Percentiles rank a stretch among this genome's conserved stretches.
Conservation (phyloP, 1,140 invertebrate genomes). For the Hesperophylax magnus region DNA sequence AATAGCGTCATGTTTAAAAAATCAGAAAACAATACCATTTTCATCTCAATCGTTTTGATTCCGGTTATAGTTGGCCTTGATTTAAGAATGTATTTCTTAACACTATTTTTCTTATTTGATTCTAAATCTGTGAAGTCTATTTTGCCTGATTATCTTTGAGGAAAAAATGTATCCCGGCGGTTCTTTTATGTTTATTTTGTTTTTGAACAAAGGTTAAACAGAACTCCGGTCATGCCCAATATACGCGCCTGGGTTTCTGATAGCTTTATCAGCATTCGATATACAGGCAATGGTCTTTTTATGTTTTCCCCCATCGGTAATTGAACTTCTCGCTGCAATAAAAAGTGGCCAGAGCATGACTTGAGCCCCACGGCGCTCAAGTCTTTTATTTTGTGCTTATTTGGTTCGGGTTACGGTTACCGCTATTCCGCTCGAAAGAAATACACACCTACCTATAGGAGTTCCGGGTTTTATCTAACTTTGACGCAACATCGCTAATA, state of each 20-base stretch:
- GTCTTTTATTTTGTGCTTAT: not conserved
- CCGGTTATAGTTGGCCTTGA: no score
- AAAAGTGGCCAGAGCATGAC: not conserved
- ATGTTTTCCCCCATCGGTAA: not conserved
- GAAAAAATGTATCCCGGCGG: no score
- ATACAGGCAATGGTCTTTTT: constrained; percentile 1
- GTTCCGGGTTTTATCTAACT: no score
- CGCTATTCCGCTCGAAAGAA: not conserved
- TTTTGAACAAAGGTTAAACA: not conserved
- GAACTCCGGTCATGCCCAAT: no score
- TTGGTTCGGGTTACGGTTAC: not conserved
- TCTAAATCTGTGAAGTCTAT: no score
- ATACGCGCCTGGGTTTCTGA: not conserved
- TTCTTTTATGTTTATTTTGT: not conserved
- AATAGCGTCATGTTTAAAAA: no score
- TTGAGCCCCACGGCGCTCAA: not conserved
- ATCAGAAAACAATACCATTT: no score
- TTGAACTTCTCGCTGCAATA: constrained; percentile 34
- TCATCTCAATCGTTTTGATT: no score
- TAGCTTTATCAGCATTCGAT: constrained; percentile 5
- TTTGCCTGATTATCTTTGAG: no score
- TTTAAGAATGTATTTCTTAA: no score
- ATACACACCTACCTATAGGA: not conserved
- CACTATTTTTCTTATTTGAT: no score
- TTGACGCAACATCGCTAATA: no score